A percentile compares a stretch with the other conserved stretches of the same genome.
Evolutionary conservation across 2,888 invertebrate genomes (phyloP).

Genomic region (Diarsia rubi): DNA sequence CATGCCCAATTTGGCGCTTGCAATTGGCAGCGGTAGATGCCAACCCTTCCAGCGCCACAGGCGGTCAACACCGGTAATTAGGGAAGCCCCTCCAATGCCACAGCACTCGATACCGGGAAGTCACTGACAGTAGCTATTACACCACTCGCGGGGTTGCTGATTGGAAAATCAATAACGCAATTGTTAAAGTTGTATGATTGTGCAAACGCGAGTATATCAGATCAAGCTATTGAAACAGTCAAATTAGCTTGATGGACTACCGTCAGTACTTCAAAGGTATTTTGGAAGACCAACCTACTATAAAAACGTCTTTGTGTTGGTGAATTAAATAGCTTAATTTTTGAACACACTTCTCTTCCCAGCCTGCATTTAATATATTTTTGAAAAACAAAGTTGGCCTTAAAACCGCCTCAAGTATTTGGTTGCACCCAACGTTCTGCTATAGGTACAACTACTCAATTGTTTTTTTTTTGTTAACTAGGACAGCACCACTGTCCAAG

Average conservation of each 20-base stretch:
- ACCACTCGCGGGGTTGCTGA: slow-evolving; percentile 21
- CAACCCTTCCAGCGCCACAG: slow-evolving; percentile 33
- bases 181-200: background rate
- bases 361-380: background rate
- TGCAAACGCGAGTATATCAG: too few relatives aligned
- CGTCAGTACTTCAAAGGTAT: background rate
- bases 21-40: background rate
- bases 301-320: background rate
- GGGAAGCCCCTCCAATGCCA: slow-evolving; percentile 62
- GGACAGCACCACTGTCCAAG: background rate
- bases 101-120: slow-evolving; percentile 45
- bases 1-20: background rate
- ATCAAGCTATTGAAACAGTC: too few relatives aligned
- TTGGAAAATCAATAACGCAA: slow-evolving; percentile 50
- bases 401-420: background rate
- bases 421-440: background rate
- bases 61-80: slow-evolving; percentile 63
- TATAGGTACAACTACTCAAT: background rate
- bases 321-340: background rate
- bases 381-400: background rate
- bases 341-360: background rate
- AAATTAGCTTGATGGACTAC: too few relatives aligned
- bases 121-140: slow-evolving; percentile 13
- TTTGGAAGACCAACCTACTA: background rate
- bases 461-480: background rate